Evolutionary conservation across 23 tunicate species (phyloP).

Genomic region (Aplidium turbinatum): DNA sequence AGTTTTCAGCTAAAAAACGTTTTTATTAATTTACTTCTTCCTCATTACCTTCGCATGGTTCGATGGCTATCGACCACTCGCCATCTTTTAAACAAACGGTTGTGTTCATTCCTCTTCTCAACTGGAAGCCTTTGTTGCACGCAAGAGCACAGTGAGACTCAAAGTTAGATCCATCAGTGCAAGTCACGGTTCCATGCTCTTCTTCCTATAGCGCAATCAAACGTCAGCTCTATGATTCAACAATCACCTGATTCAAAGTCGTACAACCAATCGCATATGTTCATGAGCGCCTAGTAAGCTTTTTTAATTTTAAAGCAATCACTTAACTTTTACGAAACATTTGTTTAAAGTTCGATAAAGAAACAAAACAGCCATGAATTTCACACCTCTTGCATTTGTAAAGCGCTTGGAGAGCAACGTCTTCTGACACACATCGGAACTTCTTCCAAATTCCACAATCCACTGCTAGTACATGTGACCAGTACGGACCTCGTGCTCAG

Average conservation of each 20-base stretch:
- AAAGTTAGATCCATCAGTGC: slow-evolving; percentile 48
- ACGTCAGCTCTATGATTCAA: too few species aligned
- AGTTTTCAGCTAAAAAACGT: not conserved
- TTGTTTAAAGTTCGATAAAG: too few species aligned
- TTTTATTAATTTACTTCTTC: not conserved
- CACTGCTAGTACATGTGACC: slow-evolving; percentile 37
- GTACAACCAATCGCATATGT: too few species aligned
- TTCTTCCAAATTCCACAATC: slow-evolving; percentile 41
- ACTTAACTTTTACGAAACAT: too few species aligned
- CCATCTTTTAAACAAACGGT: slow-evolving; percentile 37
- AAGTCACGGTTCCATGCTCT: slow-evolving; percentile 50
- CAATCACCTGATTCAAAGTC: too few species aligned
- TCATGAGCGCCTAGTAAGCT: too few species aligned
- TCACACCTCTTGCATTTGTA: slow-evolving; percentile 42
- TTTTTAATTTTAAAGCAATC: too few species aligned
- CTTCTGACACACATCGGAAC: slow-evolving; percentile 44
- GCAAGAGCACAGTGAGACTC: slow-evolving; percentile 53
- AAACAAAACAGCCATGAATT: too few species aligned
- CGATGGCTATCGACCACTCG: slow-evolving; percentile 39
- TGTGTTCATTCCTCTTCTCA: slow-evolving; percentile 30
- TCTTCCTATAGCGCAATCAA: slow-evolving; percentile 1
- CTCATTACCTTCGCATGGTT: slow-evolving; percentile 60
- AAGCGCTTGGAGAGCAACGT: slow-evolving; percentile 31
- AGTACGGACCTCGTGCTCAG: slow-evolving; percentile 48
- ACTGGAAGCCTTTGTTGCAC: slow-evolving; percentile 65